Evolutionary conservation across 2,888 invertebrate species (phyloP), one percentile per base, ranked within the genome.

Genomic region (Heterodera filipjevi): DNA sequence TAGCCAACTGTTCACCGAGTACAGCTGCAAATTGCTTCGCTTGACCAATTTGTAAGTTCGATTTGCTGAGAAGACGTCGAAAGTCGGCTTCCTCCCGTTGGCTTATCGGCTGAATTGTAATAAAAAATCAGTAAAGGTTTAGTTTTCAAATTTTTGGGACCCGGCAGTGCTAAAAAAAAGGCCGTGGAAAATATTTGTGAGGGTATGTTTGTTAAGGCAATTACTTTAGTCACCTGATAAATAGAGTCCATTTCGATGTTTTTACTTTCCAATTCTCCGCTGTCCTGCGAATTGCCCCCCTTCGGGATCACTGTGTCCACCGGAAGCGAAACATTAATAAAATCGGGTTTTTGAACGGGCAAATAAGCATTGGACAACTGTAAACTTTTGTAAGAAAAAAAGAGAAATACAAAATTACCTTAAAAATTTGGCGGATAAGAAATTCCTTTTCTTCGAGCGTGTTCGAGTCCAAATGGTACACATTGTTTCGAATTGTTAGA

Each of bases 31-130:
- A 93, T 3, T 91, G 91, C 83, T 92, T 92, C 79, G 96, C 94
- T 92, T 96, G 93, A 86, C 94, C 93, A 80, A 95, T 94, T n/a
- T 94, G 95, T 90, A 93, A 93, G 89, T 94, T 93, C 88, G 94
- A 94, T 83, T 93, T 93, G 19, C 93, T 92, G 91, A 98, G 93
- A 82, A 98, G 91, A 85, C 93, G 93, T 77, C 93, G 93, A 80
- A 95, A 91, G 90, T 95, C 96, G 35, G 92, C 92, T 85, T 80
- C 80, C 66, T 79, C 79, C 46, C 79, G 79, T 39, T 33, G 33
- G 10, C 78, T 35, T 32, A 79, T 79, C 14, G 71, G 77, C 78
- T 79, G 12, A n/a, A 64, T 32, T 27, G 14, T 8, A 49, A 39
- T 3, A 64, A 19, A 6, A 53, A 19, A 32, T 16, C 5, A 14